Evolutionary conservation across 2,888 invertebrate genomes (phyloP), one percentile per base, ranked within the genome.

Genomic region (Epistrophella euchroma): DNA sequence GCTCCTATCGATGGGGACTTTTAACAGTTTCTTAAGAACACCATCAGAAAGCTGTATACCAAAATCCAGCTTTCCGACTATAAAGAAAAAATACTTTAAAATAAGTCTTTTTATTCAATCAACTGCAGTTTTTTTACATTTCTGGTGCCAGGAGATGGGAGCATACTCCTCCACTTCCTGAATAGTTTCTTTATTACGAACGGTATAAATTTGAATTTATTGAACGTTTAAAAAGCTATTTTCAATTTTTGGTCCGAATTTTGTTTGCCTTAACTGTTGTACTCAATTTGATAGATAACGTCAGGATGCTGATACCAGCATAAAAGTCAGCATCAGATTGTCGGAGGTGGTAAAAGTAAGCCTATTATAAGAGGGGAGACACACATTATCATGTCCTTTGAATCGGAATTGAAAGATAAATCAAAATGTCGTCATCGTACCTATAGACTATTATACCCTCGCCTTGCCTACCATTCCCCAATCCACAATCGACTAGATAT

Each of bases 371-470:
- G 19, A 19, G n/a, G 52, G 45, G 66, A 32, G 71, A 7, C 19
- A 56, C 50, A 73, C 77, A 81, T 85, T 86, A 86, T 77, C 77
- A 77, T 82, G 82, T 86, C 74, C 74, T 77, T 71, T 71, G 71
- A 82, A 86, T 86, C 77, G 76, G 86, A 86, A 86, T 86, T 82
- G 86, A 86, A 74, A 86, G 86, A 86, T 86, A 86, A 86, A 86
- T 86, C 86, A 86, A 86, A 86, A 82, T 52, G 86, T 86, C 77
- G 72, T 77, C 77, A 62, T 43, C 28, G 75, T 66, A 70, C 19
- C 28, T n/a, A 43, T 25, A 6, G 17, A 43, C n/a, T 3, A 19
- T 10, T 55, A 55, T 55, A 25, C 32, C 32, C 0, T 1, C 32
- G 7, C 9, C 32, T 32, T 7, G 1, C 9, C 17, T 9, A 2